These are phyloP conservation scores for Procambarus virginalis DNA, from an alignment of 1,140 invertebrate genomes.

Conservation along the genomic window DNA sequence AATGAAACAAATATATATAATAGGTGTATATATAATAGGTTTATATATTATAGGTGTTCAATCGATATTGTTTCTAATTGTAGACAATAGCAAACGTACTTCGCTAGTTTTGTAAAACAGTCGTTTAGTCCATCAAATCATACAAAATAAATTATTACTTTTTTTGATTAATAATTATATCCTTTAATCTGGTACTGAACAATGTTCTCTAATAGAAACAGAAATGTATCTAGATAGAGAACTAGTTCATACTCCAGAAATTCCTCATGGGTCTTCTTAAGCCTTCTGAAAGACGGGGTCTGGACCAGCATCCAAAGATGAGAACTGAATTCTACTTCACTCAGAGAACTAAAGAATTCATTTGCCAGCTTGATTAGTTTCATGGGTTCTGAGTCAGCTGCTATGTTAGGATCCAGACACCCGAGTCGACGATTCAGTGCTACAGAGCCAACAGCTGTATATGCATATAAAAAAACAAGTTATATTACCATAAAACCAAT, in stretches of 20 bases:
- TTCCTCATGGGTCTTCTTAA: constrained; percentile 17
- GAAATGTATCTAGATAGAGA: neutral
- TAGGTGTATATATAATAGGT: too few species aligned
- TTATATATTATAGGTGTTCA: too few species aligned
- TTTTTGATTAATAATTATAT: too few species aligned
- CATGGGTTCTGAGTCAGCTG: constrained; percentile 34
- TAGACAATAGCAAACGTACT: too few species aligned
- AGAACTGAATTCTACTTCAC: constrained; percentile 9
- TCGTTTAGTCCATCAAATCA: constrained; percentile 7
- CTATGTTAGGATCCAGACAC: constrained; percentile 23
- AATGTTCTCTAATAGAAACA: too few species aligned
- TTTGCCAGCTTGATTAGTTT: constrained; percentile 10
- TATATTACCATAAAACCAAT: too few species aligned
- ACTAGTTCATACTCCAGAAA: constrained; percentile 1
- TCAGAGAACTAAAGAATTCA: constrained; percentile 13
- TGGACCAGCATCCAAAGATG: constrained; percentile 11
- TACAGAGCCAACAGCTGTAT: constrained; percentile 6
- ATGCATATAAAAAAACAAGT: neutral
- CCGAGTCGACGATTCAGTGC: constrained; percentile 13
- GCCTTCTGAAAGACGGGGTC: neutral
- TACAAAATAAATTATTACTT: too few species aligned
- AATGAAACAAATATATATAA: too few species aligned
- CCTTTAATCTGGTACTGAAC: neutral
- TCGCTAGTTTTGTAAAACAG: neutral
- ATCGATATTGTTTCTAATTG: too few species aligned